A percentile compares a stretch with the other conserved stretches of the same genome.
phyloP scores from a whole-genome alignment of 2,113 vertebrate species.

The Pomatorhinus ruficollis region DNA sequence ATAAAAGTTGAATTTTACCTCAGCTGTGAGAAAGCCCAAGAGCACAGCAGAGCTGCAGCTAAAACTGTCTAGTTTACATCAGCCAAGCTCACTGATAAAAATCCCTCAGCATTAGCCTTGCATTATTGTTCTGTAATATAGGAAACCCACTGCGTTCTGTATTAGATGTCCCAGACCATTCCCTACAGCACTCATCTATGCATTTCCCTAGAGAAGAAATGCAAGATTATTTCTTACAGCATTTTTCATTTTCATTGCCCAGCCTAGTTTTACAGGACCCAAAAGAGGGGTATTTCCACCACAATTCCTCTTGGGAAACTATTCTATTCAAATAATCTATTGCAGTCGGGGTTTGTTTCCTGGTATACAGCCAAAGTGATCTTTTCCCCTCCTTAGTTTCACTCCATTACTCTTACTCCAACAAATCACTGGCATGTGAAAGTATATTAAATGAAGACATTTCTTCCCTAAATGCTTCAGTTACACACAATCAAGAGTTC shows the following conservation, averaged over 20 bases:
- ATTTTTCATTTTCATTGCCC: slow-evolving; percentile 36
- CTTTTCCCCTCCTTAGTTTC: background rate
- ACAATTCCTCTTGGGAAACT: background rate
- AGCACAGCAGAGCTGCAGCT: background rate
- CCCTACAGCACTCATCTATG: background rate
- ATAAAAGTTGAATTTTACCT: background rate
- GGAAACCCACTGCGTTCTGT: background rate
- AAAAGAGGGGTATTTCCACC: background rate
- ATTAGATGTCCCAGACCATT: background rate
- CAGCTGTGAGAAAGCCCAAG: background rate
- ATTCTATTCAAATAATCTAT: background rate
- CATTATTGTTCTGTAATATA: background rate
- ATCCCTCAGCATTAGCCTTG: background rate
- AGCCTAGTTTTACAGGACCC: slow-evolving; percentile 6
- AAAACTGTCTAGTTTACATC: background rate
- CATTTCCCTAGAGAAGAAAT: slow-evolving; percentile 7
- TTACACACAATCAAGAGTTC: background rate
- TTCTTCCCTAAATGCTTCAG: background rate
- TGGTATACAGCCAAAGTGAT: background rate
- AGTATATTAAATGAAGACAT: background rate
- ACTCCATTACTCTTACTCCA: background rate
- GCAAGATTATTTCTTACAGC: background rate
- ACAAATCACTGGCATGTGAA: background rate
- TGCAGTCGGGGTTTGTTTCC: background rate
- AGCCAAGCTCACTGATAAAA: slow-evolving; percentile 5